phyloP scores from a whole-genome alignment of 2,888 invertebrate species.

The Scaptomyza flava region DNA sequence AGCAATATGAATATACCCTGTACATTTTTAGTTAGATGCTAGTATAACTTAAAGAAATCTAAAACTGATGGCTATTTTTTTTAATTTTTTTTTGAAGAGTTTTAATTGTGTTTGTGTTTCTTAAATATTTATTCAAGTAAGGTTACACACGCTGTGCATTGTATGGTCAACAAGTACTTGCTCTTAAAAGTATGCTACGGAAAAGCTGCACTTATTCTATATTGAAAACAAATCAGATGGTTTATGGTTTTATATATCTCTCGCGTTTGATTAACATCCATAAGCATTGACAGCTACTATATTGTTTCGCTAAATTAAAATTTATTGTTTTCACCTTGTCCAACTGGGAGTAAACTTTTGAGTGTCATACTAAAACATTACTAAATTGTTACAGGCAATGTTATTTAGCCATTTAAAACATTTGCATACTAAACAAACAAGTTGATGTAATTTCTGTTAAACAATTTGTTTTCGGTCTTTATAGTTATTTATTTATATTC shows the following conservation, averaged over 20 bases:
- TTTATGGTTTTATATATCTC: not conserved
- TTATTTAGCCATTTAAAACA: not conserved
- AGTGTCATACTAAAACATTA: not conserved
- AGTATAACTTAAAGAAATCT: not conserved
- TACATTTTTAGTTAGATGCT: not conserved
- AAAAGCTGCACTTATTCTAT: not conserved
- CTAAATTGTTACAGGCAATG: too few relatives aligned
- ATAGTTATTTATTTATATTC: not conserved
- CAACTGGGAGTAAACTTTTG: not conserved
- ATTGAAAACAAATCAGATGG: not conserved
- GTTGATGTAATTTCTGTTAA: not conserved
- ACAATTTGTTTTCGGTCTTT: not conserved
- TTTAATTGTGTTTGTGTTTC: not conserved
- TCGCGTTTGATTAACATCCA: too few relatives aligned
- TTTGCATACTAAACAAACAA: not conserved
- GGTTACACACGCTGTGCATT: not conserved
- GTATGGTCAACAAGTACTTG: not conserved
- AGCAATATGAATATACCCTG: not conserved
- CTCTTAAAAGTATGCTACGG: constrained; percentile 21
- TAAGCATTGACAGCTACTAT: too few relatives aligned
- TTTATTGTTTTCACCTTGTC: not conserved
- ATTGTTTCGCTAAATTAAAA: not conserved
- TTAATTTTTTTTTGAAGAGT: too few relatives aligned
- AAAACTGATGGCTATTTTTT: too few relatives aligned
- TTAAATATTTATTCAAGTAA: not conserved